Percentiles rank a stretch among this genome's conserved stretches.
Conservation (phyloP, 2,797 vertebrate species). For the Diceros bicornis region DNA sequence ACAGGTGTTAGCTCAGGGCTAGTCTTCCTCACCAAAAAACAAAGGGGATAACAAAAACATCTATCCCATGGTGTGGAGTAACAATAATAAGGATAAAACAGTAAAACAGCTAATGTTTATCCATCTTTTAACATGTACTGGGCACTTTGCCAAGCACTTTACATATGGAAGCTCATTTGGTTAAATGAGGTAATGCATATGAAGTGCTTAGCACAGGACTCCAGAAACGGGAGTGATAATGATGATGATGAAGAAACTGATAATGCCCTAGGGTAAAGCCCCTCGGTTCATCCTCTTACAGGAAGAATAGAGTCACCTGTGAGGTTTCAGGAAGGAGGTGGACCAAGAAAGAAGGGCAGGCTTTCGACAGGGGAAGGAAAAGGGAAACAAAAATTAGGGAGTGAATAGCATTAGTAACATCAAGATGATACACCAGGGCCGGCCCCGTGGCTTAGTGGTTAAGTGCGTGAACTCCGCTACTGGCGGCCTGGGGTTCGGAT, state of each 20-base stretch:
- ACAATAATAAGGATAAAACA: neutral
- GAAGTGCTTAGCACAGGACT: conserved; percentile 78
- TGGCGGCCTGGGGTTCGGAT: too few species aligned
- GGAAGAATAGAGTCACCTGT: conserved; percentile 9
- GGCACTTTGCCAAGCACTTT: conserved; percentile 79
- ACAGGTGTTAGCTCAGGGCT: too few species aligned
- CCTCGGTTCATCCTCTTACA: conserved; percentile 40
- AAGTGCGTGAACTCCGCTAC: too few species aligned
- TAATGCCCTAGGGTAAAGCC: conserved; percentile 57
- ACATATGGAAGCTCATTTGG: conserved; percentile 81
- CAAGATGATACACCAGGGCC: neutral
- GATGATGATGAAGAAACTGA: conserved; percentile 65
- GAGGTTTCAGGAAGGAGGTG: conserved; percentile 49
- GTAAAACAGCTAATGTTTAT: conserved; percentile 34
- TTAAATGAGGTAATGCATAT: conserved; percentile 81
- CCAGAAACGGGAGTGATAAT: conserved; percentile 64
- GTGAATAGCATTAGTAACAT: neutral
- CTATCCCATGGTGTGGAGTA: neutral
- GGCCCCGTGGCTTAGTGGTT: too few species aligned
- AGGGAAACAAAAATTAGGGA: neutral
- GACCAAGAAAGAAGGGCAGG: neutral
- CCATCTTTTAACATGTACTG: conserved; percentile 54
- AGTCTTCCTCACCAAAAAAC: too few species aligned
- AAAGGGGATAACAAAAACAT: neutral
- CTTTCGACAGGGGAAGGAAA: neutral